Percentiles rank a stretch among this genome's conserved stretches.
Evolutionary conservation across 2,113 vertebrate species (phyloP).

Genomic region (Apaloderma vittatum): DNA sequence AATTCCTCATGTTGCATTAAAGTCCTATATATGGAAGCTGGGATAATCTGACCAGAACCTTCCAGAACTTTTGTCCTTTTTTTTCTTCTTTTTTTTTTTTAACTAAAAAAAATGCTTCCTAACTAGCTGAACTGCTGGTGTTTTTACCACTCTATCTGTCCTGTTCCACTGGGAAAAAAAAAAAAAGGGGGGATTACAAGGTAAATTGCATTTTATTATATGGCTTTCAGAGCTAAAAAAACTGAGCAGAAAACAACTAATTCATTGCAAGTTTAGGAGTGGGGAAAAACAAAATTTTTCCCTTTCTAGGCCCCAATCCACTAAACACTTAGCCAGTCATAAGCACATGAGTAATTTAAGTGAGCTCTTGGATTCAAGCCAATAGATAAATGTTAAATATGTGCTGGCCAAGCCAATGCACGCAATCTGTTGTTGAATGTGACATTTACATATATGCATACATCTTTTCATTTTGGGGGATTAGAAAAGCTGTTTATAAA

Average conservation of each 20-base stretch:
- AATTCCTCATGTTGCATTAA: neutral
- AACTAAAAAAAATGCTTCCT: neutral
- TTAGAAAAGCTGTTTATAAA: slow-evolving; percentile 42
- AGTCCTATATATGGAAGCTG: neutral
- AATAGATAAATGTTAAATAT: slow-evolving; percentile 42
- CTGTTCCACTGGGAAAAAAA: neutral
- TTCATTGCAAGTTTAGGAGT: neutral
- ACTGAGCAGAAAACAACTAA: neutral
- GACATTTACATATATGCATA: slow-evolving; percentile 42
- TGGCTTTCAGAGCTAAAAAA: neutral
- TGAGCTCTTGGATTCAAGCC: slow-evolving; percentile 30
- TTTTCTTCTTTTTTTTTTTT: neutral
- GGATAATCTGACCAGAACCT: neutral
- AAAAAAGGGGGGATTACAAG: neutral
- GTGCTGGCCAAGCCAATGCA: neutral
- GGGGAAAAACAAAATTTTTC: neutral
- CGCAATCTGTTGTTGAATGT: slow-evolving; percentile 58
- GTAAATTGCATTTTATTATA: neutral
- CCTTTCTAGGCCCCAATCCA: neutral
- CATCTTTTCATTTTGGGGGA: neutral
- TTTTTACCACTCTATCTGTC: neutral
- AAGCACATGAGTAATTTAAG: slow-evolving; percentile 44
- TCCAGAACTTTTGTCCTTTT: neutral
- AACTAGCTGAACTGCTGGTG: neutral
- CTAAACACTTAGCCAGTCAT: slow-evolving; percentile 32